Evolutionary conservation across 2,888 invertebrate species (phyloP).

Genomic region (Sphinx pinastri): DNA sequence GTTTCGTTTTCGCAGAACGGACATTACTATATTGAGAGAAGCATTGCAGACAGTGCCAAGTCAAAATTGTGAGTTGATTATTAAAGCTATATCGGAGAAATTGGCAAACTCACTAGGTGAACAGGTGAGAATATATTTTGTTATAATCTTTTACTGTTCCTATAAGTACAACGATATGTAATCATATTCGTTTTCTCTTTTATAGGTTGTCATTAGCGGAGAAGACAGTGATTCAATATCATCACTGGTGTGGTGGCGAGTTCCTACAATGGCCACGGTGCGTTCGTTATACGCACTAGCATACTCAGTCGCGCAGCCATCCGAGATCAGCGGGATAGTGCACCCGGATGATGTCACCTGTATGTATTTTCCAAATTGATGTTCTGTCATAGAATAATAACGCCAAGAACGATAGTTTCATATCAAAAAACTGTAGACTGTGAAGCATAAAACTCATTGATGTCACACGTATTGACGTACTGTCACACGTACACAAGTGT

Average conservation of each 20-base stretch:
- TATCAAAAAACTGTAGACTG: too few species aligned
- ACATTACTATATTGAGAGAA: constrained; percentile 88
- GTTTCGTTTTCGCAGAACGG: constrained; percentile 64
- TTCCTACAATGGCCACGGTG: constrained; percentile 74
- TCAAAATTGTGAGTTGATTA: constrained; percentile 91
- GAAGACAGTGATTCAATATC: constrained; percentile 72
- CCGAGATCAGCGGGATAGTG: constrained; percentile 67
- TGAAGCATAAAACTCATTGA: too few species aligned
- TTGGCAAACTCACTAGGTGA: constrained; percentile 92
- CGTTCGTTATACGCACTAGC: constrained; percentile 74
- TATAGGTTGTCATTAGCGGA: constrained; percentile 66
- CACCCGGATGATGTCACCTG: constrained; percentile 87
- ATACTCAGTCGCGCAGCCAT: constrained; percentile 68
- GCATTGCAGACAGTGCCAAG: constrained; percentile 93
- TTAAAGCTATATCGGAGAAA: constrained; percentile 92
- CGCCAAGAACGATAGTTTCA: too few species aligned
- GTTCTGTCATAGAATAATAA: too few species aligned
- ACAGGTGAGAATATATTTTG: constrained; percentile 77
- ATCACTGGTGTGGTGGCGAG: constrained; percentile 74
- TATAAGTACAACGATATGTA: background rate
- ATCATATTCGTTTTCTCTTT: background rate
- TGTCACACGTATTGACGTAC: too few species aligned
- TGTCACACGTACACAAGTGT: too few species aligned
- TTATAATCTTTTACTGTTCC: constrained; percentile 11
- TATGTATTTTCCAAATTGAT: constrained; percentile 50